Evolutionary conservation across 2,113 vertebrate genomes (phyloP).

Genomic region (Halichoerus grypus): DNA sequence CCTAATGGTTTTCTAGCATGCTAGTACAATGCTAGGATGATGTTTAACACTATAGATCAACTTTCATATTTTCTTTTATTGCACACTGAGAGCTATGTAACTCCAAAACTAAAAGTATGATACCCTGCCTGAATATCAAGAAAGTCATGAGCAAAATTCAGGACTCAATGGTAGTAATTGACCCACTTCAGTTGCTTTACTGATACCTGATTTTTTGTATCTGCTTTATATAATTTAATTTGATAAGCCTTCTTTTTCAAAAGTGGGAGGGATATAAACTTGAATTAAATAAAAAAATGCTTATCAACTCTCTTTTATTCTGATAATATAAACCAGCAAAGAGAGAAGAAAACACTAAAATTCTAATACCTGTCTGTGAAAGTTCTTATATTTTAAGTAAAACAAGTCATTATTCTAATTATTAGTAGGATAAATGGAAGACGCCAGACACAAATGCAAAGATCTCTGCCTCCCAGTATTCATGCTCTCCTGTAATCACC

Average conservation of each 20-base stretch:
- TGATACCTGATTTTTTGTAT: not conserved
- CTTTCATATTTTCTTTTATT: not conserved
- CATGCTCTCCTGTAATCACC: not conserved
- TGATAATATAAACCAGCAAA: not conserved
- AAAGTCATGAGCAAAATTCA: not conserved
- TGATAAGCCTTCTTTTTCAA: not conserved
- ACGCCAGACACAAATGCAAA: not conserved
- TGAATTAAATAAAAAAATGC: not conserved
- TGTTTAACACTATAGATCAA: not conserved
- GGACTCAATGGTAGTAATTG: not conserved
- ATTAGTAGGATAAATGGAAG: not conserved
- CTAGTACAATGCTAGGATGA: not conserved
- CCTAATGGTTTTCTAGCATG: not conserved
- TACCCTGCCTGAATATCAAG: not conserved
- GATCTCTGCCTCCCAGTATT: not conserved
- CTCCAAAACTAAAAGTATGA: not conserved
- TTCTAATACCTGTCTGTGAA: not conserved
- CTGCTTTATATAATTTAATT: not conserved
- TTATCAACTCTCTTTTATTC: not conserved
- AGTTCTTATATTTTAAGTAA: not conserved
- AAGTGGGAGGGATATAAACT: not conserved
- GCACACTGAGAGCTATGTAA: not conserved
- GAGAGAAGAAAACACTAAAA: not conserved
- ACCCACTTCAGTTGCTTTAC: not conserved
- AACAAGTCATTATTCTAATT: not conserved